phyloP scores from a whole-genome alignment of 2,113 vertebrate species.

The Myrmecobius fasciatus region DNA sequence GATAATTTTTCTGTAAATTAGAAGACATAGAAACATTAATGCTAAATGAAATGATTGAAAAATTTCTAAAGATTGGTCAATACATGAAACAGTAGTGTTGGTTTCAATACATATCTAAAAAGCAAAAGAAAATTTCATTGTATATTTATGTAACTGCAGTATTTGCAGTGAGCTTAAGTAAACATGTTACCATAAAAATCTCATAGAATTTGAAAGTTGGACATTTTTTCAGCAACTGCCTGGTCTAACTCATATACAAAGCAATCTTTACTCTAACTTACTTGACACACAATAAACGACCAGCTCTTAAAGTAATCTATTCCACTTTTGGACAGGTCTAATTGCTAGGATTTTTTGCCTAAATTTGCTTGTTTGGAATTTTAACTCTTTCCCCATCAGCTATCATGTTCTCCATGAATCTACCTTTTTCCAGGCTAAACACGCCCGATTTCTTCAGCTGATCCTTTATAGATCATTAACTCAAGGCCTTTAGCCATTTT shows the following conservation, averaged over 20 bases:
- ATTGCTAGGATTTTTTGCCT: too few species aligned
- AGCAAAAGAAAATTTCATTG: not conserved
- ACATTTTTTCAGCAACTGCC: not conserved
- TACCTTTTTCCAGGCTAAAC: too few species aligned
- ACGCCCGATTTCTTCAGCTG: too few species aligned
- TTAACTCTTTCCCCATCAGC: too few species aligned
- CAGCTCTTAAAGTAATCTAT: too few species aligned
- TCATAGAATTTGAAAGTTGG: not conserved
- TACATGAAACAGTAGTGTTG: not conserved
- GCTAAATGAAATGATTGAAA: not conserved
- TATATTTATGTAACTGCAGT: not conserved
- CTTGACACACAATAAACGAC: not conserved
- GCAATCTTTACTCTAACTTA: not conserved
- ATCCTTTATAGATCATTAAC: too few species aligned
- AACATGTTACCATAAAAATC: not conserved
- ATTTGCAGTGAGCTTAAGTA: too few species aligned
- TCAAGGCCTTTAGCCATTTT: too few species aligned
- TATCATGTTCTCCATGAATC: too few species aligned
- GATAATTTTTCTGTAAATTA: not conserved
- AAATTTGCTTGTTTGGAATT: too few species aligned
- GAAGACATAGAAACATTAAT: not conserved
- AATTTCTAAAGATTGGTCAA: not conserved
- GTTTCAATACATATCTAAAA: not conserved
- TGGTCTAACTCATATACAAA: not conserved
- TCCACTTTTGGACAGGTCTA: too few species aligned